Percentiles rank a stretch among this genome's conserved stretches.
Conservation (phyloP, 2,797 vertebrate genomes). For the Fundulus diaphanus region DNA sequence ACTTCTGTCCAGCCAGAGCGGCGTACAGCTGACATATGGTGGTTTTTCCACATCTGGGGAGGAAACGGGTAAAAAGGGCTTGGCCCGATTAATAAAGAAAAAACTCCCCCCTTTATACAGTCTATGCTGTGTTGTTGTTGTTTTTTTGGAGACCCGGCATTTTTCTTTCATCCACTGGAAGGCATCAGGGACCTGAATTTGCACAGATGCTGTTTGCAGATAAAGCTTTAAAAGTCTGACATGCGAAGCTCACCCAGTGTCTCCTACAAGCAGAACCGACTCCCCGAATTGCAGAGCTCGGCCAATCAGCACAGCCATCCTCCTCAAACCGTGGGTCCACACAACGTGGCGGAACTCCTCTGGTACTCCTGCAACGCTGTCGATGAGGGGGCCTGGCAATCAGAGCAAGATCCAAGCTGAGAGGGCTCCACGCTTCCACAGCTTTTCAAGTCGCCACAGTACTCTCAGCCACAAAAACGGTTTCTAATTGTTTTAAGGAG, state of each 20-base stretch:
- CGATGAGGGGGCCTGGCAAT: slow-evolving; percentile 77
- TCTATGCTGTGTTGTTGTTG: too few species aligned
- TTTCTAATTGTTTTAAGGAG: background rate
- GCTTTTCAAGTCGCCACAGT: too few species aligned
- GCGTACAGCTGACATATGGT: slow-evolving; percentile 97
- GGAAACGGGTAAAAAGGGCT: background rate
- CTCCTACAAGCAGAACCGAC: slow-evolving; percentile 93
- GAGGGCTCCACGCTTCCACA: background rate
- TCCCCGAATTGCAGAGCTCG: slow-evolving; percentile 92
- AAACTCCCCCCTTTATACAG: background rate
- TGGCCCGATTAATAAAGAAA: background rate
- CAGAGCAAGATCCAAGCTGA: background rate
- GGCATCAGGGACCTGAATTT: background rate
- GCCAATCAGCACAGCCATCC: slow-evolving; percentile 89
- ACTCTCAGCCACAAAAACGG: too few species aligned
- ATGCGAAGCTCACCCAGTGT: slow-evolving; percentile 88
- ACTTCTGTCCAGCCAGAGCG: slow-evolving; percentile 84
- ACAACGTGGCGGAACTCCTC: slow-evolving; percentile 90
- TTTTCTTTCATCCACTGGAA: background rate
- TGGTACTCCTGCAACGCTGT: slow-evolving; percentile 80
- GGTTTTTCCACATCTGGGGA: slow-evolving; percentile 94
- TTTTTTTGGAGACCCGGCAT: too few species aligned
- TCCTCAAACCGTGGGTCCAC: slow-evolving; percentile 91
- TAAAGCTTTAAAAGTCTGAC: too few species aligned
- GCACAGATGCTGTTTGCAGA: background rate